Base-by-base conservation (phyloP, 2,888 invertebrate genomes). In the Slavum lentiscoides region DNA sequence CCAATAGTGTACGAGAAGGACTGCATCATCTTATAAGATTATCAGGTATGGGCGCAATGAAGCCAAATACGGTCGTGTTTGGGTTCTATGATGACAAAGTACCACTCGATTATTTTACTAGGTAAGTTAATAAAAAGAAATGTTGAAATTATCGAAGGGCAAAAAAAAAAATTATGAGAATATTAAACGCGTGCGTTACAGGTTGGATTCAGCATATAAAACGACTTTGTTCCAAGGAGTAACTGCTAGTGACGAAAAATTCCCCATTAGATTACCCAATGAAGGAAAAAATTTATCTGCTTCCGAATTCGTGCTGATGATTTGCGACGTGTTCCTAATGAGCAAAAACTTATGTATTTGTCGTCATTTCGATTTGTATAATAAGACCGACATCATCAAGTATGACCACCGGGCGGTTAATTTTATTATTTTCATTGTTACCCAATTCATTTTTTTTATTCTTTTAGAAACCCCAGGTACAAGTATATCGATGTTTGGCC, bases 21-120 rank as follows among this genome's bases (percentile, higher is more conserved):
- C 90, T 98, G 66, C 94, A 95, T 82, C 98, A 99, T 87, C 89
- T 99, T 83, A 91, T 95, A 72, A 89, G 97, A 53, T 88, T 98
- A 82, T 92, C 96, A 0, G 99, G 99, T 5, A 91, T 99, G 86
- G 99, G 99, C 1, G 99, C 98, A 19, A 98, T 99, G 98, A 98
- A 98, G 86, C 98, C 98, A 0, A 99, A 99, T 86, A 98, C 98
- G 0, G 95, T 98, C 82, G 90, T 98, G 58, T 88, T 99, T 68
- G 98, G 98, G 23, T 99, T 97, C 88, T 91, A 95, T 83, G 98
- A 98, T 86, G 89, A 91, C 39, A 90, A 91, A 49, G 85, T 88
- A 0, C 93, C 94, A 0, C 88, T 88, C 61, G 95, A 97, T 86
- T 95, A 95, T 87, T 93, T 97, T 83, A 89, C 61, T 30, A 87